Percentiles rank a stretch among this genome's conserved stretches.
Conservation (phyloP, 2,113 vertebrate species). For the Cariama cristata region DNA sequence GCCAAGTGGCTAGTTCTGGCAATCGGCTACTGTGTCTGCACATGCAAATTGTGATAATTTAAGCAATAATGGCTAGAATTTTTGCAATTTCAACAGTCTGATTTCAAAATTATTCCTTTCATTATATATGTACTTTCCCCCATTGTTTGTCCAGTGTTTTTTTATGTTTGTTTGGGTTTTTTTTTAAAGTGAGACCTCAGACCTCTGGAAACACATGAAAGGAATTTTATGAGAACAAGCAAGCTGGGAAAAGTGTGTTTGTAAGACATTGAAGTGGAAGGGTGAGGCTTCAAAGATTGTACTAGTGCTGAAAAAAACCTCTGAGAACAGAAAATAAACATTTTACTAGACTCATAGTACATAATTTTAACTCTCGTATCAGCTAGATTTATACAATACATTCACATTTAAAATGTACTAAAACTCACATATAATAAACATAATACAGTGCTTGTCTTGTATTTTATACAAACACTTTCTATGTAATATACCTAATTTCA, state of each 20-base stretch:
- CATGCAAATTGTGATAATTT: neutral
- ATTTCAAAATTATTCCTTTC: neutral
- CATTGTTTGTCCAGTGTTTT: neutral
- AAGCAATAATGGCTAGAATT: neutral
- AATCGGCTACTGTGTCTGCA: neutral
- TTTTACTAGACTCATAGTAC: neutral
- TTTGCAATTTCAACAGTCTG: neutral
- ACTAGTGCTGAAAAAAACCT: neutral
- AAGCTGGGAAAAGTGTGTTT: neutral
- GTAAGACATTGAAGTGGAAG: neutral
- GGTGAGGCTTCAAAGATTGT: neutral
- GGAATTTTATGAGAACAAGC: neutral
- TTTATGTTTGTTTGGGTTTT: neutral
- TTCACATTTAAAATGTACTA: neutral
- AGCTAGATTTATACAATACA: neutral
- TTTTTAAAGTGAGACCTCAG: neutral
- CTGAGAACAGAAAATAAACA: neutral
- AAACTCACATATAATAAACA: neutral
- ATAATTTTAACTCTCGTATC: neutral
- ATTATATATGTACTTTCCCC: neutral
- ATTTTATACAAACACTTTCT: neutral
- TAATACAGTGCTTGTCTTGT: neutral
- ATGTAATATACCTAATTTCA: neutral
- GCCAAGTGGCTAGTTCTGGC: neutral
- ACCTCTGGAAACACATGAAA: neutral